These are phyloP conservation scores for Chrysochloris asiatica DNA, from an alignment of 2,113 vertebrate species.

Conservation along the genomic window DNA sequence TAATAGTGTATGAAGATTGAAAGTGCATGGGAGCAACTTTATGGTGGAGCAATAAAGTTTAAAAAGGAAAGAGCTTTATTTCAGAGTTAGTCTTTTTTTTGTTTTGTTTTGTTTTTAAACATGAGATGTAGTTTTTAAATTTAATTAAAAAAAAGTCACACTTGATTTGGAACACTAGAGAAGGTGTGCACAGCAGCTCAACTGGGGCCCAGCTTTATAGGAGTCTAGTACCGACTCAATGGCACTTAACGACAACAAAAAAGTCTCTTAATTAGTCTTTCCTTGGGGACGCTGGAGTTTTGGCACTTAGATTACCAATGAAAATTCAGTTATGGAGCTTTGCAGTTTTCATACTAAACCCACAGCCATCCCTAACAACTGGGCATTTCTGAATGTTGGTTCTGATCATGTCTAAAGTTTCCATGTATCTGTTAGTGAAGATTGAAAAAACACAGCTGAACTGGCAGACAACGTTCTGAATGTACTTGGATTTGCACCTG, in stretches of 20 bases:
- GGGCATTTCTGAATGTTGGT: background rate
- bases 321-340: background rate
- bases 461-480: background rate
- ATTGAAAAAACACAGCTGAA: background rate
- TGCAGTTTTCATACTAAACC: background rate
- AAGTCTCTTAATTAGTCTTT: too few species aligned
- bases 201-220: background rate
- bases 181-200: background rate
- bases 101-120: too few species aligned
- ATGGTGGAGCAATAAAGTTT: background rate
- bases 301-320: background rate
- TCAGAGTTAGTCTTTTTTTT: slow-evolving; percentile 11
- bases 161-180: background rate
- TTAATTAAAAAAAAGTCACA: background rate
- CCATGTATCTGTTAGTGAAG: background rate
- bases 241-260: too few species aligned
- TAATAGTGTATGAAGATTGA: slow-evolving; percentile 1
- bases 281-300: background rate
- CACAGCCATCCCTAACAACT: background rate
- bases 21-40: background rate
- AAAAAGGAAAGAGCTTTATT: slow-evolving; percentile 7
- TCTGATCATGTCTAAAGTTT: background rate
- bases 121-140: too few species aligned
- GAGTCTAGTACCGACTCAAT: background rate
- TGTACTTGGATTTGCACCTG: background rate